A percentile compares a stretch with the other conserved stretches of the same genome.
phyloP scores from a whole-genome alignment of 2,888 invertebrate genomes.

The Parthenolecanium corni region DNA sequence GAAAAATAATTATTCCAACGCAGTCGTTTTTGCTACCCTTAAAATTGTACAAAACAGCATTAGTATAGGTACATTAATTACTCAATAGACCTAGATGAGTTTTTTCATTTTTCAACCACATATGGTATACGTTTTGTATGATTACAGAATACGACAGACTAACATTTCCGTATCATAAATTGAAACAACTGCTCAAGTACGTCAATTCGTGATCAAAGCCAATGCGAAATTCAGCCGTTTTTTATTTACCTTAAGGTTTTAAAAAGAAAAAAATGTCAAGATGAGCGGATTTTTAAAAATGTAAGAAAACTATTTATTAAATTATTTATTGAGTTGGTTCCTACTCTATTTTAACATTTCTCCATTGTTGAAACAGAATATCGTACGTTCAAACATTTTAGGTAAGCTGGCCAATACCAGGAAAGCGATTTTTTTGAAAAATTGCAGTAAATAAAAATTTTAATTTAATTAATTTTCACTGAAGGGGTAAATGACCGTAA shows the following conservation, averaged over 20 bases:
- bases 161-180: conserved; percentile 16
- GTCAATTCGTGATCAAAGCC: conserved; percentile 8
- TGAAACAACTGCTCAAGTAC: conserved; percentile 11
- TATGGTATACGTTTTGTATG: not conserved
- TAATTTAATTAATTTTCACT: no score
- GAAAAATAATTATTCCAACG: not conserved
- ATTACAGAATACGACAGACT: conserved; percentile 10
- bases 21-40: not conserved
- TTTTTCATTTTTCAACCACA: no score
- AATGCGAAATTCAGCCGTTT: no score
- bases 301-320: not conserved
- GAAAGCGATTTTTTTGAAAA: no score
- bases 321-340: not conserved
- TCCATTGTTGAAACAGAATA: no score
- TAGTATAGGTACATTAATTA: not conserved
- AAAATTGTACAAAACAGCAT: not conserved
- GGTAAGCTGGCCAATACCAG: no score
- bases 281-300: not conserved
- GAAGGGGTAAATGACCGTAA: no score
- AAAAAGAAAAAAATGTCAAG: not conserved
- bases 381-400: no score
- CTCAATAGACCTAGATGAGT: not conserved
- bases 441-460: no score
- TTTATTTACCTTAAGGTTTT: no score
- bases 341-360: no score